Conservation (phyloP, 2,888 invertebrate species). For the Plebejus anna region DNA sequence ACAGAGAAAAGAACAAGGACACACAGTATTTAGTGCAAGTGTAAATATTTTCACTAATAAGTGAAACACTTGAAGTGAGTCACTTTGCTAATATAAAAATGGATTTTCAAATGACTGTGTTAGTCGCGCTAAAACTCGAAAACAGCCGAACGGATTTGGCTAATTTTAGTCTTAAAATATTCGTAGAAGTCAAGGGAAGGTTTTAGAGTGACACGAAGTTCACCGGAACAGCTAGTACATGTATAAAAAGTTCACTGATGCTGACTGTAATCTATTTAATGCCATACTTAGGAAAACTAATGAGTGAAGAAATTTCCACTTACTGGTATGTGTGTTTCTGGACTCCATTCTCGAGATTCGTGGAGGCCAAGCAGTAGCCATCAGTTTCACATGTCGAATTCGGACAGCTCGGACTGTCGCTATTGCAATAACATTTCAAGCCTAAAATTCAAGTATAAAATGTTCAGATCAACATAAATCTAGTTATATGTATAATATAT, state of each 20-base stretch:
- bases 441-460: constrained; percentile 42
- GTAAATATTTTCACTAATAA: background rate
- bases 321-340: constrained; percentile 89
- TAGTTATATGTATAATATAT: constrained; percentile 5
- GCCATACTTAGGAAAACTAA: background rate
- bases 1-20: too few relatives aligned
- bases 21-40: too few relatives aligned
- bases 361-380: constrained; percentile 92
- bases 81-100: background rate
- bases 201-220: too few relatives aligned
- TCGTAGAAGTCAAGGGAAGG: too few relatives aligned
- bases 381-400: constrained; percentile 93
- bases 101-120: too few relatives aligned
- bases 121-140: too few relatives aligned
- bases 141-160: too few relatives aligned
- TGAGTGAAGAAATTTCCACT: constrained; percentile 49
- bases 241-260: background rate
- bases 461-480: background rate
- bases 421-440: constrained; percentile 92
- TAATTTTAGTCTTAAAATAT: too few relatives aligned
- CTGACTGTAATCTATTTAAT: background rate
- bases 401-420: constrained; percentile 85
- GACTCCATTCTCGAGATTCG: constrained; percentile 81
- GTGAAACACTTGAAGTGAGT: background rate
- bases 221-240: too few relatives aligned